These are phyloP conservation scores for Brotula barbata DNA, from an alignment of 2,797 vertebrate species.

Conservation along the genomic window DNA sequence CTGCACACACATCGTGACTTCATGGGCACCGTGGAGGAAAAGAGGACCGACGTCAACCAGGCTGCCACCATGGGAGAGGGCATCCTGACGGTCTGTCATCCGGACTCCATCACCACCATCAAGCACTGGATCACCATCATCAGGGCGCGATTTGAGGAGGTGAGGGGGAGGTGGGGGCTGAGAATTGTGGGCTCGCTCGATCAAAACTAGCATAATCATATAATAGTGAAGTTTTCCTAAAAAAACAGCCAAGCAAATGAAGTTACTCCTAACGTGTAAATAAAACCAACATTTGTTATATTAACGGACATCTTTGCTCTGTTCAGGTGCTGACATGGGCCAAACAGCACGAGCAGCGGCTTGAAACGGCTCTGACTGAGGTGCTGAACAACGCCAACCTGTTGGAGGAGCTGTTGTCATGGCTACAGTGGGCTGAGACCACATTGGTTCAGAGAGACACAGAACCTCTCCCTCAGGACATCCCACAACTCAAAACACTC, in stretches of 20 bases:
- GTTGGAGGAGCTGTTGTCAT: slow-evolving; percentile 93
- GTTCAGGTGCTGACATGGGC: slow-evolving; percentile 92
- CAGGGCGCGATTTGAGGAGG: slow-evolving; percentile 96
- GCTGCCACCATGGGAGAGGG: slow-evolving; percentile 92
- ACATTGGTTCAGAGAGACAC: slow-evolving; percentile 92
- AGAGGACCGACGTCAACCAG: slow-evolving; percentile 86
- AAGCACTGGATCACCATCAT: slow-evolving; percentile 99
- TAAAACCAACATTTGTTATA: neutral
- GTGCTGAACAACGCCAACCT: slow-evolving; percentile 92
- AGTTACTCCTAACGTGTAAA: no score
- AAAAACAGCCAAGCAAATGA: no score
- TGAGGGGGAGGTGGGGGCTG: slow-evolving; percentile 54
- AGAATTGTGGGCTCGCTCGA: no score
- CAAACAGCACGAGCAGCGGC: slow-evolving; percentile 95
- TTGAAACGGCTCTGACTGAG: slow-evolving; percentile 89
- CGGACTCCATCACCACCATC: slow-evolving; percentile 96
- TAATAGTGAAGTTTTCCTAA: no score
- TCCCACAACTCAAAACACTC: slow-evolving; percentile 90
- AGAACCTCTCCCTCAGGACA: slow-evolving; percentile 91
- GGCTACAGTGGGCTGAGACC: slow-evolving; percentile 96
- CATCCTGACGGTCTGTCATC: slow-evolving; percentile 91
- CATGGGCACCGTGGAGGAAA: slow-evolving; percentile 97
- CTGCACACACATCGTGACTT: slow-evolving; percentile 92
- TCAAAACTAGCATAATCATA: no score
- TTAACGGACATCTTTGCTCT: neutral